Conservation (phyloP, 2,113 vertebrate species). For the Monopterus albus region DNA sequence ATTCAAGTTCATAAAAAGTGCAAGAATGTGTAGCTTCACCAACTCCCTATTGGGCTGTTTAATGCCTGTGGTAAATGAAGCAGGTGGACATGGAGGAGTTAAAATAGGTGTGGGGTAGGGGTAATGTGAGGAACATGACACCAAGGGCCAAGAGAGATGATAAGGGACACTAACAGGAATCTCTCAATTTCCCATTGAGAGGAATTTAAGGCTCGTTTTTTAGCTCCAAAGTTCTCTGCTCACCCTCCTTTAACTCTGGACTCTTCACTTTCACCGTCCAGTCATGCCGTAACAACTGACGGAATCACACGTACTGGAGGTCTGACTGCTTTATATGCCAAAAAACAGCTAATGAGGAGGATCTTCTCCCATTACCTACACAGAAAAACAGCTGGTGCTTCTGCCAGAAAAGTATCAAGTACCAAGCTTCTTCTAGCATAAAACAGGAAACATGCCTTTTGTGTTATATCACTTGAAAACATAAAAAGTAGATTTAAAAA, state of each 20-base stretch:
- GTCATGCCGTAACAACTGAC: slow-evolving; percentile 17
- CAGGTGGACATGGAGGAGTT: slow-evolving; percentile 31
- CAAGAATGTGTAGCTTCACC: slow-evolving; percentile 28
- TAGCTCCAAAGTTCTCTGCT: slow-evolving; percentile 11
- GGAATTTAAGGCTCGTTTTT: slow-evolving; percentile 46
- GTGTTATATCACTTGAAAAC: background rate
- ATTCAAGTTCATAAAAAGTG: slow-evolving; percentile 9
- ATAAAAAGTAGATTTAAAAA: background rate
- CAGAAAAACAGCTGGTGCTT: background rate
- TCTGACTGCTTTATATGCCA: slow-evolving; percentile 18
- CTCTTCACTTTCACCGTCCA: slow-evolving; percentile 28
- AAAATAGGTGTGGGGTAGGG: slow-evolving; percentile 25
- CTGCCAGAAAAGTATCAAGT: slow-evolving; percentile 11
- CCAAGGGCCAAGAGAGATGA: slow-evolving; percentile 54
- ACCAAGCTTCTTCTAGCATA: background rate
- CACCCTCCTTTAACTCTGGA: slow-evolving; percentile 19
- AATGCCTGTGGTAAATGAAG: slow-evolving; percentile 49
- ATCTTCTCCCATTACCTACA: background rate
- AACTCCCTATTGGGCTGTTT: slow-evolving; percentile 38
- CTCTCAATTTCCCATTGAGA: slow-evolving; percentile 67
- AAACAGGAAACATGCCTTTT: background rate
- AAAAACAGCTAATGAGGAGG: slow-evolving; percentile 28
- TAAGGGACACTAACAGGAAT: slow-evolving; percentile 70
- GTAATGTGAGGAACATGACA: slow-evolving; percentile 69
- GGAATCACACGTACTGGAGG: slow-evolving; percentile 28